Evolutionary conservation across 2,797 vertebrate genomes (phyloP), one percentile per base, ranked within the genome.

Genomic region (Chaunax sp.): DNA sequence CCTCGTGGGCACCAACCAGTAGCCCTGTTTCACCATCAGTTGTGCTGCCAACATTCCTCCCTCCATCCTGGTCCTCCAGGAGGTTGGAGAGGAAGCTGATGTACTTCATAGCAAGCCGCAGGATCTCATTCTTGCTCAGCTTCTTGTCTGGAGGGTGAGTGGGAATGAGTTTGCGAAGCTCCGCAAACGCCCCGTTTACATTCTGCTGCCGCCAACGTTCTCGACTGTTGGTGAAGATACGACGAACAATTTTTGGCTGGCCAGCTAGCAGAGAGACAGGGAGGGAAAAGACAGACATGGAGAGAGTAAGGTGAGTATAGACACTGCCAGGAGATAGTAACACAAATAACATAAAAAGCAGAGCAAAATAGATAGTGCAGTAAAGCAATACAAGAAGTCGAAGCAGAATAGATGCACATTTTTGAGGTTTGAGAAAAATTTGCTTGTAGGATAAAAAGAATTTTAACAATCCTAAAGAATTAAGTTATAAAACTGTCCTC

Each of bases 171-270:
- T 93, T 92, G 22, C 92, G 92, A 35, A 93, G 92, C 80, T 93
- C 92, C 0, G 92, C 85, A 35, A 93, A 93, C 0, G 92, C 92
- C 37, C 92, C 92, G 18, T 93, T 93, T 14, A 93, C 92, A 30
- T 93, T 93, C 81, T 93, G 92, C 78, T 93, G 92, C 61, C 92
- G 89, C 92, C 92, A 93, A 10, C 92, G 92, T 75, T 93, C 92
- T 5, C 92, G 92, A 57, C 91, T 98, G 73, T 98, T 98, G 54
- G 97, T 98, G 87, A 98, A 98, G 86, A 98, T 98, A 44, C 97
- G 95, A 0, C 97, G 94, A 4, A 97, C 96, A 6, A 97, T 96
- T 82, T 98, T 98, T 0, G 96, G 96, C 69, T 93, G 91, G 66
- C 92, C 92, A 51, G 92, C 92, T 93, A 52, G 54, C 20, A 49